A percentile compares a stretch with the other conserved stretches of the same genome.
These are phyloP conservation scores for Mycalesis mineus DNA, from an alignment of 2,888 invertebrate genomes.

Conservation along the genomic window DNA sequence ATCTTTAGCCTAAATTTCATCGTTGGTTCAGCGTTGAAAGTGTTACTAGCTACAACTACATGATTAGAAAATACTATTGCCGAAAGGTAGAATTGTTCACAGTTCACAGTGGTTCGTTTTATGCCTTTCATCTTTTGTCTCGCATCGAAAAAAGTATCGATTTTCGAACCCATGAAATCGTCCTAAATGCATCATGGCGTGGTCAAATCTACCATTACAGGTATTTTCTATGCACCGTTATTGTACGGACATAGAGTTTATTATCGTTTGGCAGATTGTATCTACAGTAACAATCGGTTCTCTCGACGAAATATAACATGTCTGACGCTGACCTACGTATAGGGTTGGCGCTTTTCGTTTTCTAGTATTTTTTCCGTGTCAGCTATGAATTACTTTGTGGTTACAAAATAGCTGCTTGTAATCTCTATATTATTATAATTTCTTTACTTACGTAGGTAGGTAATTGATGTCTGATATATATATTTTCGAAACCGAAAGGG, in stretches of 20 bases:
- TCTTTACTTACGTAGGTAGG: no score
- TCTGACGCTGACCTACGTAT: conserved; percentile 12
- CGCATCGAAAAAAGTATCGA: conserved; percentile 23
- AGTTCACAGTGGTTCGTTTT: conserved; percentile 6
- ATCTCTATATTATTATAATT: no score
- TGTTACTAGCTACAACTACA: no score
- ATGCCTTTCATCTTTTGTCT: conserved; percentile 17
- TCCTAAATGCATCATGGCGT: conserved; percentile 21
- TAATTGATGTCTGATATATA: no score
- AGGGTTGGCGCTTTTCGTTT: conserved; percentile 15
- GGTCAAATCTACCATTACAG: conserved; percentile 21
- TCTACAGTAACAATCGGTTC: conserved; percentile 20
- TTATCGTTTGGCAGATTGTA: conserved; percentile 10
- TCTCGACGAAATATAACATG: conserved; percentile 16
- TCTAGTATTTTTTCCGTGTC: not conserved
- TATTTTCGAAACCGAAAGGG: no score
- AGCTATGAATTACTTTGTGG: no score
- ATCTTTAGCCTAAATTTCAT: no score
- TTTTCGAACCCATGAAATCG: conserved; percentile 28
- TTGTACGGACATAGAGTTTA: conserved; percentile 5
- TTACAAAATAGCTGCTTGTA: no score
- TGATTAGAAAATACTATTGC: not conserved
- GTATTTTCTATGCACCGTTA: conserved; percentile 5
- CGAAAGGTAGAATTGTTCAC: not conserved
- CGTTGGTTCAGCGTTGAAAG: not conserved